These are phyloP conservation scores for Hemiscyllium ocellatum DNA, from an alignment of 2,113 vertebrate genomes.

Conservation along the genomic window DNA sequence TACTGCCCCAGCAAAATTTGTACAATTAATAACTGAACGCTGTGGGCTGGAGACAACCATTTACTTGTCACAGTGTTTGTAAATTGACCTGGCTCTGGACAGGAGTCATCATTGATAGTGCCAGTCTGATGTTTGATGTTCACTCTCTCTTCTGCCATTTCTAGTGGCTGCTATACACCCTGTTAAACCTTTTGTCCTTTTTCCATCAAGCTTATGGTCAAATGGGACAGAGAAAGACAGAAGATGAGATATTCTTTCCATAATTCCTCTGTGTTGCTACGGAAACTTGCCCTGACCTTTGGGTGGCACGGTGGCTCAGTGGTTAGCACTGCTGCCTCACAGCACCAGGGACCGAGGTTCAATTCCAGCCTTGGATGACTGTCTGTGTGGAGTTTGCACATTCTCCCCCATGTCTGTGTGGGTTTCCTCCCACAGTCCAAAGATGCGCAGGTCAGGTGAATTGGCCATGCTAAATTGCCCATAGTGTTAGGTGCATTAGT, in stretches of 20 bases:
- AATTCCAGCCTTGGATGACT: too few relatives aligned
- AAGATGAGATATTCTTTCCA: neutral
- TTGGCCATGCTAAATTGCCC: too few relatives aligned
- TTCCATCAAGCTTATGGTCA: neutral
- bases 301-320: too few relatives aligned
- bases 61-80: neutral
- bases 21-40: neutral
- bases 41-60: neutral
- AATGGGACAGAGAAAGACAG: neutral
- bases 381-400: too few relatives aligned
- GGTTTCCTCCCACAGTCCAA: too few relatives aligned
- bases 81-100: neutral
- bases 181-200: neutral
- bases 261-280: neutral
- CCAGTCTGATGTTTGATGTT: neutral
- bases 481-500: too few relatives aligned
- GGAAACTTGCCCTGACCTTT: neutral
- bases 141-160: neutral
- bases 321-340: too few relatives aligned
- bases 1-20: neutral
- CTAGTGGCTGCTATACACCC: neutral
- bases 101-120: neutral
- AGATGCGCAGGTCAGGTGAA: too few relatives aligned
- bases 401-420: too few relatives aligned
- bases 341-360: too few relatives aligned